Percentiles rank a stretch among this genome's conserved stretches.
These are phyloP conservation scores for Drosophila gaucha DNA, from an alignment of 2,888 invertebrate species.

Conservation along the genomic window DNA sequence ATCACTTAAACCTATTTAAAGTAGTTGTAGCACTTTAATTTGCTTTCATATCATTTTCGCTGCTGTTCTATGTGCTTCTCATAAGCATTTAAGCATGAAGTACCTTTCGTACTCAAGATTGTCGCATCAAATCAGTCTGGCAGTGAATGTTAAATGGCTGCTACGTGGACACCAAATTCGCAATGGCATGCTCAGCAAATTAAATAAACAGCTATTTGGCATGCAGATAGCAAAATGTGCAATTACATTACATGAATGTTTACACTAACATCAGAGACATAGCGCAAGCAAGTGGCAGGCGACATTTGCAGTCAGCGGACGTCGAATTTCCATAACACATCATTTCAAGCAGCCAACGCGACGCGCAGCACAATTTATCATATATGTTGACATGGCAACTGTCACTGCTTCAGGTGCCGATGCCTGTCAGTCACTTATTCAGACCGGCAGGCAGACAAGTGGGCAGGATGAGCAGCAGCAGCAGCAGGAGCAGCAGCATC, in stretches of 20 bases:
- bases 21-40: not conserved
- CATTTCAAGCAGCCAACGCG: conserved; percentile 53
- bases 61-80: not conserved
- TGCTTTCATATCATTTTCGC: not conserved
- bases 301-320: conserved; percentile 37
- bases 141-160: conserved; percentile 25
- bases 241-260: conserved; percentile 63
- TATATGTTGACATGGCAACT: conserved; percentile 63
- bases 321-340: conserved; percentile 66
- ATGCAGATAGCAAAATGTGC: conserved; percentile 64
- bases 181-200: conserved; percentile 57
- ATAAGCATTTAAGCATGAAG: not conserved
- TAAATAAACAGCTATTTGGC: conserved; percentile 74
- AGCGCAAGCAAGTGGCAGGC: not conserved
- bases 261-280: conserved; percentile 8
- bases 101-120: conserved; percentile 15
- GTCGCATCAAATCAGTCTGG: conserved; percentile 45
- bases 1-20: not conserved
- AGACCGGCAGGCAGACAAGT: not conserved
- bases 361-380: conserved; percentile 68
- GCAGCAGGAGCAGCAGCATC: not conserved
- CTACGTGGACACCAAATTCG: conserved; percentile 31
- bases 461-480: conserved; percentile 7
- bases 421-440: conserved; percentile 12
- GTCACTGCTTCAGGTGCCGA: conserved; percentile 34